Conservation (phyloP, 2,888 invertebrate species). For the Ochropleura plecta region DNA sequence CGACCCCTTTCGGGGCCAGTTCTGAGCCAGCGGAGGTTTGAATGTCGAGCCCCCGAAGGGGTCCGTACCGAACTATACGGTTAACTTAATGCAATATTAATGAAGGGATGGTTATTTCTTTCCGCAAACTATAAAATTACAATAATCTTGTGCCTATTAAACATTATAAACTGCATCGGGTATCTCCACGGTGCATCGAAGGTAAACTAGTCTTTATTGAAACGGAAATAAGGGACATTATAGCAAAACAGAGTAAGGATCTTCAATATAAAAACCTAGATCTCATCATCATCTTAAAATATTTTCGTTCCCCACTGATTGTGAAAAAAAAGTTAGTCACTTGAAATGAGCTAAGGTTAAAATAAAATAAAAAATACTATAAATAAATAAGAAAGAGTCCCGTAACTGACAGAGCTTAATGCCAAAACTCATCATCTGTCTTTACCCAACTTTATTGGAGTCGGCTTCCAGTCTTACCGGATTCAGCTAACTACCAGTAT, state of each 20-base stretch:
- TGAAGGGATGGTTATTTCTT: neutral
- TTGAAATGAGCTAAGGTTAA: neutral
- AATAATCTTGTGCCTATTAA: neutral
- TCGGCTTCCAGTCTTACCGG: too few relatives aligned
- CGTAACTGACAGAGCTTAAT: neutral
- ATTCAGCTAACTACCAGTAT: too few relatives aligned
- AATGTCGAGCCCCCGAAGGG: too few relatives aligned
- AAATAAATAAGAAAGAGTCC: neutral
- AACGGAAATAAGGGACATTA: neutral
- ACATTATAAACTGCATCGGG: neutral
- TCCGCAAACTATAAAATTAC: conserved; percentile 8
- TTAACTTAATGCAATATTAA: too few relatives aligned
- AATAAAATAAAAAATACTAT: neutral
- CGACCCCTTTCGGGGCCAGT: too few relatives aligned
- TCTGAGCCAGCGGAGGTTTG: too few relatives aligned
- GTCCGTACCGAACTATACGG: too few relatives aligned
- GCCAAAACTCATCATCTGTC: too few relatives aligned
- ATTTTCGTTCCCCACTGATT: neutral
- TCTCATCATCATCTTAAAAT: neutral
- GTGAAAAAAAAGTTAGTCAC: neutral
- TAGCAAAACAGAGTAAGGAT: neutral
- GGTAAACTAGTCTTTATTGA: neutral
- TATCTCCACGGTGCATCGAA: neutral
- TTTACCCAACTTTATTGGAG: too few relatives aligned
- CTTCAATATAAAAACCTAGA: conserved; percentile 2